Evolutionary conservation across 2,888 invertebrate genomes (phyloP), one percentile per base, ranked within the genome.

Genomic region (Nemurella pictetii): DNA sequence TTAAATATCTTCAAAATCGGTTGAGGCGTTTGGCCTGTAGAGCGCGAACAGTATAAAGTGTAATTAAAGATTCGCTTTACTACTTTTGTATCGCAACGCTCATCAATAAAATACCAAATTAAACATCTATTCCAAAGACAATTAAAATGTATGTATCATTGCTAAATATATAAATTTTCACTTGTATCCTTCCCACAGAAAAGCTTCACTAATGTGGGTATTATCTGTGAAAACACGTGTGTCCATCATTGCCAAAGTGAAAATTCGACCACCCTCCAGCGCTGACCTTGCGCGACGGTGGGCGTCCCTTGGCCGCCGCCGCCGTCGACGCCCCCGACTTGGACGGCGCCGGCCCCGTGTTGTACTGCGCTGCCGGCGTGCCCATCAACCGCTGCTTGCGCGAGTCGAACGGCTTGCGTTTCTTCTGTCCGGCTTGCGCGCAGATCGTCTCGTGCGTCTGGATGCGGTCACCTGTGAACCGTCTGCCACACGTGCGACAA

Each of bases 401-500:
- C 25, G 83, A 36, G 72, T 83, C 83, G 55, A 83, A 83, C 27
- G 73, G 72, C 83, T 55, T 83, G 28, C 83, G 26, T 27, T 83
- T 83, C 72, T 83, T 55, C 72, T 35, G 55, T 9, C 72, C 36
- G 15, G 72, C 7, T 27, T 25, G 27, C 1, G 72, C 72, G 27
- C 83, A 83, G 83, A 83, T 83, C 25, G 0, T 25, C 83, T 83
- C 83, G 55, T 83, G 83, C n/a, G 36, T n/a, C 25, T 25, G 36
- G 4, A 83, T 36, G 3, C 83, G 83, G 72, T 83, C 83, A 3
- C 36, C n/a, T 3, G 12, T 29, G 83, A 83, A 83, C 1, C 73
- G 32, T 25, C 83, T 9, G 9, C 83, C 83, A 27, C 83, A 83
- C 0, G 73, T 36, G 12, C 83, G 55, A 73, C 83, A 83, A 2